Base-by-base conservation (phyloP, 2,113 vertebrate species). In the Catagonus wagneri region DNA sequence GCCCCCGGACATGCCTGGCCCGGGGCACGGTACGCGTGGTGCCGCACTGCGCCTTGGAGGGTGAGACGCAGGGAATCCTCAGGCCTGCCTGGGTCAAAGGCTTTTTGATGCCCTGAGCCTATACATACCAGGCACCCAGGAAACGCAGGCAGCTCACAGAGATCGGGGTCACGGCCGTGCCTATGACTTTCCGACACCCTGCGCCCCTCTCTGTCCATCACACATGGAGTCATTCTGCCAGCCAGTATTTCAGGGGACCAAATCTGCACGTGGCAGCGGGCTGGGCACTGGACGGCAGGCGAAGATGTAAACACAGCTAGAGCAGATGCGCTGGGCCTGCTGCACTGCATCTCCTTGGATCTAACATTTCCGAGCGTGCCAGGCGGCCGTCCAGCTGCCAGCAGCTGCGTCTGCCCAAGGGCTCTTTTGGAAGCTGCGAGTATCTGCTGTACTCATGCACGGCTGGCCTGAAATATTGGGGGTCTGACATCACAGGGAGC, bases 201-300 rank as follows among this genome's bases (percentile, higher is more conserved):
- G 72, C 17, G 29, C 23, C 39, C 2, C 25, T 29, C 81, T 32
- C 27, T 1, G 16, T 13, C 25, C 12, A 0, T 25, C 6, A 4
- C 36, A 25, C 2, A 2, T 8, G n/a, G 39, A 61, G 60, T 7
- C 5, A 0, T 12, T 12, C 0, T 7, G 34, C 71, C 50, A 1
- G 5, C 22, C 0, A 1, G 8, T 1, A 2, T 25, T 32, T 54
- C 0, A 11, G 25, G 81, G 29, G 54, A 17, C 61, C 39, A 14
- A 2, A 0, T 0, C 19, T 4, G 3, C 12, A 0, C 0, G 1
- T 6, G 44, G 32, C 16, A 0, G 44, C 0, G 3, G 32, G 29
- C 22, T 0, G 7, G n/a, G 66, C 29, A 63, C 19, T 19, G 6
- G 32, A 10, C 0, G 2, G 7, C 0, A 0, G 63, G 20, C 58